Conservation (phyloP, 2,888 invertebrate species). For the Dendrolimus pini region DNA sequence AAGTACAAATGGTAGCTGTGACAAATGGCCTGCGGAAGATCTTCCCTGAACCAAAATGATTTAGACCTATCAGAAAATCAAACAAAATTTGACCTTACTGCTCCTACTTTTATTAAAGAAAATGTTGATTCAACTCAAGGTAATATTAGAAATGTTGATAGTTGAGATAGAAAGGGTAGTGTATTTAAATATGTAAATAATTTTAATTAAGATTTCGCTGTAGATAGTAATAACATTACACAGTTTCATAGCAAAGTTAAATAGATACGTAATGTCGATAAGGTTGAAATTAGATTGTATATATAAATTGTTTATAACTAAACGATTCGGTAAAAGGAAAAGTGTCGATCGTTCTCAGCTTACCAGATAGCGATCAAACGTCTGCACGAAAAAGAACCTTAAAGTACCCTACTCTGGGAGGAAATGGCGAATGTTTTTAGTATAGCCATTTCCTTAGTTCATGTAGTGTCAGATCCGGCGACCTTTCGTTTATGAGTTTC, state of each 20-base stretch:
- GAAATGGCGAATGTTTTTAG: slow-evolving; percentile 46
- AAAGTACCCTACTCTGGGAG: slow-evolving; percentile 27
- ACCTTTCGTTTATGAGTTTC: slow-evolving; percentile 46
- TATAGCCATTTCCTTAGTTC: slow-evolving; percentile 48
- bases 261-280: slow-evolving; percentile 15
- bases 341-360: slow-evolving; percentile 60
- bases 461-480: slow-evolving; percentile 51
- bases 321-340: slow-evolving; percentile 38
- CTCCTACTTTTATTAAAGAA: slow-evolving; percentile 21
- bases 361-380: slow-evolving; percentile 59
- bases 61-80: slow-evolving; percentile 54
- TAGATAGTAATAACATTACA: not conserved
- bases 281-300: slow-evolving; percentile 33
- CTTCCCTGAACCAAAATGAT: slow-evolving; percentile 50
- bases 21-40: slow-evolving; percentile 74
- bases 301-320: slow-evolving; percentile 37
- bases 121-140: not conserved
- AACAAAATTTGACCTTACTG: slow-evolving; percentile 53
- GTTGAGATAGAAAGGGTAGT: no score
- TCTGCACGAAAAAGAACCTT: slow-evolving; percentile 48
- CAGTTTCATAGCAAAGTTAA: not conserved
- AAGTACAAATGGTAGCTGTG: slow-evolving; percentile 76
- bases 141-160: no score
- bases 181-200: no score
- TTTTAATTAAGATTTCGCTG: not conserved